Conservation (phyloP, 2,888 invertebrate species). For the Euphydryas editha region DNA sequence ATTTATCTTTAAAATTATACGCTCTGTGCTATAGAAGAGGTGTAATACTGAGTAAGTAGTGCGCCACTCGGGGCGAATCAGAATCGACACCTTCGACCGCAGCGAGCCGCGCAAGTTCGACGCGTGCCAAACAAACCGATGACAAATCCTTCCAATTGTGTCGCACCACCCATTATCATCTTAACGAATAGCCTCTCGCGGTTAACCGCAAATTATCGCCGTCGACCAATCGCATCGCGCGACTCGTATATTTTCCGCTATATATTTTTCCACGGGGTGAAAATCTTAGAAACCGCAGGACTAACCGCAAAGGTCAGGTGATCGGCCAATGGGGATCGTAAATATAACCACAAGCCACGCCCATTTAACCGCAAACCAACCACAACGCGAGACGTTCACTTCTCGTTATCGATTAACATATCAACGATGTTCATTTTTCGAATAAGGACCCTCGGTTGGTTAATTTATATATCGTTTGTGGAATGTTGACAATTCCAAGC, state of each 20-base stretch:
- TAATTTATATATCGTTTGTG: constrained; percentile 49
- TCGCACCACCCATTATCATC: constrained; percentile 72
- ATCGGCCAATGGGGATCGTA: constrained; percentile 84
- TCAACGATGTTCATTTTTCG: constrained; percentile 66
- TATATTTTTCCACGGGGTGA: constrained; percentile 81
- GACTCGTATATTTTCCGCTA: constrained; percentile 74
- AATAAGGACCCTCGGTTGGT: constrained; percentile 54
- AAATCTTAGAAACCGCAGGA: constrained; percentile 85
- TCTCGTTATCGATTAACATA: constrained; percentile 74
- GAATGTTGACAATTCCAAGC: not conserved
- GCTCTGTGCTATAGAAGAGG: not conserved
- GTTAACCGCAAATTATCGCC: constrained; percentile 78
- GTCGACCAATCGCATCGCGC: constrained; percentile 71
- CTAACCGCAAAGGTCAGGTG: constrained; percentile 83
- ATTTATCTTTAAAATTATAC: not conserved
- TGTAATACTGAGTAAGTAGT: not conserved
- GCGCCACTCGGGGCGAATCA: constrained; percentile 42
- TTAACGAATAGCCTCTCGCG: constrained; percentile 79
- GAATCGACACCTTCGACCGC: constrained; percentile 53
- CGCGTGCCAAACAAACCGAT: constrained; percentile 58
- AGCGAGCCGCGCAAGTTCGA: constrained; percentile 45
- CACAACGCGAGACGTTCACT: constrained; percentile 80
- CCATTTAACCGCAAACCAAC: constrained; percentile 86
- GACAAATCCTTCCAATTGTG: constrained; percentile 69
- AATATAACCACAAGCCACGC: constrained; percentile 86